Base-by-base conservation (phyloP, 2,797 vertebrate genomes). In the Valencia hispanica region DNA sequence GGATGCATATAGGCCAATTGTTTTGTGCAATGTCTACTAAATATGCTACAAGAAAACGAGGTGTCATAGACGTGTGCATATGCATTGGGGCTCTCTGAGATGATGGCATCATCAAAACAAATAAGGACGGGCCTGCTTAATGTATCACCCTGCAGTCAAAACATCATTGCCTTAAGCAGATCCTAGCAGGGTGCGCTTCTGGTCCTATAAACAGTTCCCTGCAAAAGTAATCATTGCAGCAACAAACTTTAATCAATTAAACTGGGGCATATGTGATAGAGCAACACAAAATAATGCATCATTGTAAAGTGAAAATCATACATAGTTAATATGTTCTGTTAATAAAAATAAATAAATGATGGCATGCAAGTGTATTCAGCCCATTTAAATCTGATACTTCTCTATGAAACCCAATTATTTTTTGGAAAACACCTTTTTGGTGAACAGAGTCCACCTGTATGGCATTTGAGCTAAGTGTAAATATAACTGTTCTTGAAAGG, bases 41-140 rank as follows among this genome's bases (percentile, higher is more conserved):
- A 85, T 57, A 5, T 32, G 68, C 70, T 69, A 74, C 72, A 76
- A 41, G 25, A 34, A 79, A 50, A 55, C 74, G 55, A 73, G 25
- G 88, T 84, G 91, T 91, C 90, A 57, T 71, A 57, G 41, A 80
- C 45, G 63, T 72, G 48, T 72, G 68, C n/a, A n/a, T 34, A 66
- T 25, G 75, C 72, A 72, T 53, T 30, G 85, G 86, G 90, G 91
- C 90, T 71, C 70, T 84, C 74, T 86, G 65, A 86, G 83, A 74
- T 73, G 85, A 86, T 85, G 90, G 85, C 91, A 92, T 90, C 85
- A 88, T 89, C 89, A 86, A 78, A 88, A 91, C 77, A 91, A 86
- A 92, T 81, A 73, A 73, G 79, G 61, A 73, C 20, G 47, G 86
- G 80, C 83, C 83, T 84, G 68, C 79, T 50, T 69, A 34, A 72